phyloP scores from a whole-genome alignment of 2,113 vertebrate genomes.

The Oncorhynchus mykiss region DNA sequence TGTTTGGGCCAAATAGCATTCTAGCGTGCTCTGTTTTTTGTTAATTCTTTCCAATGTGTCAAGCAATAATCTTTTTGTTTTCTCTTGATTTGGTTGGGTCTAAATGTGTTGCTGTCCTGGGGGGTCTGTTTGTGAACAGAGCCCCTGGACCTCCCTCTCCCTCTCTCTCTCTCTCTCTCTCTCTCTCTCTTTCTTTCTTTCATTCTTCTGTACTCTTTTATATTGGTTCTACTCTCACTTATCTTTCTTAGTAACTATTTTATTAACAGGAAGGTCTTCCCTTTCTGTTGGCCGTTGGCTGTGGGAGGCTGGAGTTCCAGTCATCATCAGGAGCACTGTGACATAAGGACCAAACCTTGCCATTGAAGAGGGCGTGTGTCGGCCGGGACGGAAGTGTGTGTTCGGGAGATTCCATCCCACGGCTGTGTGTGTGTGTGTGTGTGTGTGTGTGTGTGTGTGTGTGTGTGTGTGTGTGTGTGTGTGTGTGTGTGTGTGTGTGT shows the following conservation, averaged over 20 bases:
- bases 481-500: background rate
- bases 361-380: background rate
- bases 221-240: too few relatives aligned
- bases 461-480: background rate
- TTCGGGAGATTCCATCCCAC: slow-evolving; percentile 21
- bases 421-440: background rate
- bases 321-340: slow-evolving; percentile 17
- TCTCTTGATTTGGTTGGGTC: too few relatives aligned
- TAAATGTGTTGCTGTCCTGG: too few relatives aligned
- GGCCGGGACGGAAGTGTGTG: background rate
- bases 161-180: too few relatives aligned
- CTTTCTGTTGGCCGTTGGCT: slow-evolving; percentile 2
- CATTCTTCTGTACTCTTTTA: slow-evolving; percentile 22
- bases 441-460: background rate
- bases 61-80: too few relatives aligned
- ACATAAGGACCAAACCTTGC: background rate
- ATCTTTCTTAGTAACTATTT: too few relatives aligned
- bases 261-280: slow-evolving; percentile 3
- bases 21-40: too few relatives aligned
- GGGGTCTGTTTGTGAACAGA: too few relatives aligned
- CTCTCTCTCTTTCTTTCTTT: background rate
- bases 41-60: too few relatives aligned
- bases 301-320: slow-evolving; percentile 38
- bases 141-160: too few relatives aligned
- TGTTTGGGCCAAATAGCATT: too few relatives aligned